Percentiles rank a stretch among this genome's conserved stretches.
These are phyloP conservation scores for Propithecus perrieri DNA, from an alignment of 2,797 vertebrate species.

Conservation along the genomic window DNA sequence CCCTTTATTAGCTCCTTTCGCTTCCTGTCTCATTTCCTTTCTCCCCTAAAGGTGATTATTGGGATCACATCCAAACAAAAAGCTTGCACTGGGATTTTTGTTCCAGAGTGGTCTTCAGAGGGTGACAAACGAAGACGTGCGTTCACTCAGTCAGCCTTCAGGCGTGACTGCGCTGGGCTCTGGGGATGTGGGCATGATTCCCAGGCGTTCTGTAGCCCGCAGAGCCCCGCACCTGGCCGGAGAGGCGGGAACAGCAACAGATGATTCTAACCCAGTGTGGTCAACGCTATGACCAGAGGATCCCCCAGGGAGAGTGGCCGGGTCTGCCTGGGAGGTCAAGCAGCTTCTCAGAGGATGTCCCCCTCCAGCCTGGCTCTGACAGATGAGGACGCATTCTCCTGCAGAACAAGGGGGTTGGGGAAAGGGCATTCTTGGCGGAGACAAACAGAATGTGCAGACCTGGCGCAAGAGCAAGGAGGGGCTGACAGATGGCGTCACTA, in stretches of 20 bases:
- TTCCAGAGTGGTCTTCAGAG: background rate
- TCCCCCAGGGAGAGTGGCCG: background rate
- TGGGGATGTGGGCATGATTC: background rate
- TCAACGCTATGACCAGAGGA: background rate
- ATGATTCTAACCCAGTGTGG: background rate
- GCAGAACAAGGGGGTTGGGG: background rate
- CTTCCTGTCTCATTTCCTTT: background rate
- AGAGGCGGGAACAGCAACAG: background rate
- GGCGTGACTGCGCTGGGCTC: accelerated
- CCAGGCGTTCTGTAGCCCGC: background rate
- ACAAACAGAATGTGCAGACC: background rate
- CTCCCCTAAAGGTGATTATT: background rate
- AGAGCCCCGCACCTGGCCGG: background rate
- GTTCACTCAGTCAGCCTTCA: background rate
- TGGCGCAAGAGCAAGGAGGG: background rate
- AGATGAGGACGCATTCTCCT: background rate
- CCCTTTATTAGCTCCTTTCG: background rate
- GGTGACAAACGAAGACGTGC: background rate
- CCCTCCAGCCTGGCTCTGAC: background rate
- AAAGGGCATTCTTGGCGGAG: background rate
- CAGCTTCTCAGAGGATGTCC: background rate
- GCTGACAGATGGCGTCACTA: background rate
- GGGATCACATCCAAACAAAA: background rate
- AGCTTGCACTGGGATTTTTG: background rate
- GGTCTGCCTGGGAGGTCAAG: background rate